Percentiles rank a stretch among this genome's conserved stretches.
phyloP scores from a whole-genome alignment of 2,113 vertebrate genomes.

The Entelurus aequoreus region DNA sequence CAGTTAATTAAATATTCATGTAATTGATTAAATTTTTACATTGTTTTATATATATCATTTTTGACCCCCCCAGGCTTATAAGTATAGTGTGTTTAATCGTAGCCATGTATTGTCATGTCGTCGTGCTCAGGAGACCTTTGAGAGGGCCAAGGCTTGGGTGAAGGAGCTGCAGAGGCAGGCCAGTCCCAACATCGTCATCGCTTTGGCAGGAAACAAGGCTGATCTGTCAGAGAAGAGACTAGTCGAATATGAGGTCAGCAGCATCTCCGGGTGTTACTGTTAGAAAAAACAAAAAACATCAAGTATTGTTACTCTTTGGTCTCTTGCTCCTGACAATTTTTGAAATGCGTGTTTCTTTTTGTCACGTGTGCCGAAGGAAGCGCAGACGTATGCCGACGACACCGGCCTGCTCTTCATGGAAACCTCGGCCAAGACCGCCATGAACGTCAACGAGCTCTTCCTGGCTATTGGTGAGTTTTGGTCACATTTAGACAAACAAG shows the following conservation, averaged over 20 bases:
- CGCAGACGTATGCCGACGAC: constrained; percentile 79
- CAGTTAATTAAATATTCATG: too few relatives aligned
- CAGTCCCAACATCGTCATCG: constrained; percentile 81
- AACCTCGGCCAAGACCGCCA: constrained; percentile 80
- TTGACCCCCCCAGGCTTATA: too few relatives aligned
- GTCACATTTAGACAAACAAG: neutral
- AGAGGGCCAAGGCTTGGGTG: constrained; percentile 80
- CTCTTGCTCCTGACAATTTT: too few relatives aligned
- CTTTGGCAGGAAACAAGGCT: constrained; percentile 78
- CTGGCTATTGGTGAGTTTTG: constrained; percentile 75
- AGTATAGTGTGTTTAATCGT: too few relatives aligned
- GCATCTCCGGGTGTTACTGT: neutral
- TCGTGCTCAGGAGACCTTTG: constrained; percentile 73
- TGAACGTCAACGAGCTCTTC: constrained; percentile 83
- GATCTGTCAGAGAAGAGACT: constrained; percentile 79
- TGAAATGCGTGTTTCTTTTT: neutral
- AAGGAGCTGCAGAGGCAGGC: constrained; percentile 82
- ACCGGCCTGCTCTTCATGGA: constrained; percentile 81
- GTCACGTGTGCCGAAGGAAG: constrained; percentile 60
- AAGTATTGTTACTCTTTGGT: too few relatives aligned
- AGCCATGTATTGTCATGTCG: neutral
- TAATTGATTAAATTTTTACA: too few relatives aligned
- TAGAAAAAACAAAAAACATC: too few relatives aligned
- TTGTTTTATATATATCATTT: too few relatives aligned
- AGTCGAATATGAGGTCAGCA: constrained; percentile 76